phyloP scores from a whole-genome alignment of 1,140 invertebrate genomes.

The Plutomurus gul region DNA sequence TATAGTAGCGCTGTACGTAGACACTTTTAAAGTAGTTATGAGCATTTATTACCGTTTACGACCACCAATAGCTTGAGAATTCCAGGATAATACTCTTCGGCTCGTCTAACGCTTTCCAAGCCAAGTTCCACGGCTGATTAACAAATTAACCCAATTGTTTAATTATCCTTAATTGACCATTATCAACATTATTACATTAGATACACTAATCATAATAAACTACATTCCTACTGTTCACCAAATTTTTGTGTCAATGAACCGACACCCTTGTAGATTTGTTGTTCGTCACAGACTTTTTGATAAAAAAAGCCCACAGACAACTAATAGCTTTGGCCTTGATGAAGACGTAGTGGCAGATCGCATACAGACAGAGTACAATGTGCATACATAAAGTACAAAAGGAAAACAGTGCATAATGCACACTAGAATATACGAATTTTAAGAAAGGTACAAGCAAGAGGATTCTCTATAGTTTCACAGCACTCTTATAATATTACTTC shows the following conservation, averaged over 20 bases:
- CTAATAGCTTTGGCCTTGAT: conserved; percentile 1
- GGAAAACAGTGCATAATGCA: not conserved
- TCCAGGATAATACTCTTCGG: conserved; percentile 42
- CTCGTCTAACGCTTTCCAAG: conserved; percentile 39
- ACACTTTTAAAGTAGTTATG: not conserved
- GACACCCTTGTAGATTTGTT: not conserved
- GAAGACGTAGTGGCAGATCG: no score
- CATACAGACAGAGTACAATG: not conserved
- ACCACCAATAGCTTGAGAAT: conserved; percentile 39
- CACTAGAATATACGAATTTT: no score
- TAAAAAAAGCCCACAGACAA: conserved; percentile 18
- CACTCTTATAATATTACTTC: no score
- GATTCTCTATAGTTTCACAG: no score
- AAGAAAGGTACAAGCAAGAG: no score
- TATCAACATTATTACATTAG: no score
- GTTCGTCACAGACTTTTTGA: not conserved
- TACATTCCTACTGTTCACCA: no score
- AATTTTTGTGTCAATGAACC: conserved; percentile 17
- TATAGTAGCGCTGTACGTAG: no score
- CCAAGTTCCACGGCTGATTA: conserved; percentile 43
- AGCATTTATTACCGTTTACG: conserved; percentile 46
- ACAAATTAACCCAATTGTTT: not conserved
- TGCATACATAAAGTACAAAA: no score
- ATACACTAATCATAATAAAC: no score
- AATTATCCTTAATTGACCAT: no score